Evolutionary conservation across 2,888 invertebrate species (phyloP), one percentile per base, ranked within the genome.

Genomic region (Punctoribates punctum): DNA sequence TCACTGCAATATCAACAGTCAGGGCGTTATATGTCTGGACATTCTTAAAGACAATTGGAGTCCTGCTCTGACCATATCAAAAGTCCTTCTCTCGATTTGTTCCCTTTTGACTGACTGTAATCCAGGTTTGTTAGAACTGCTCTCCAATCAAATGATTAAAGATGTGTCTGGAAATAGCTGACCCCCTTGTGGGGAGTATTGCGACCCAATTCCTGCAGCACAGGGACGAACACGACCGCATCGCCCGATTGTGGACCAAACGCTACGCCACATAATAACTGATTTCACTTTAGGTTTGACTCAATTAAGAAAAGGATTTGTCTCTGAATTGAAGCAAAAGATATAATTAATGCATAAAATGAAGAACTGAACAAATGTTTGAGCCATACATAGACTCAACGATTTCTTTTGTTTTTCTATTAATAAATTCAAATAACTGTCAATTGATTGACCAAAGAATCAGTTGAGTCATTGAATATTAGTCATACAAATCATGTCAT

Each of bases 21-120:
- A 96, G 87, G 98, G 98, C 78, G 95, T 95, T 78, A 97, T 98
- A 84, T 98, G 97, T 85, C 88, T 98, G 86, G 97, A 97, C 85
- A 96, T 97, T 82, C 88, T 96, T 81, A 96, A 97, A 86, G 96
- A 97, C 85, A 96, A 97, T 86, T 99, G 98, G 98, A 96, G 95
- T 46, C 96, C 98, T n/a, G 96, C 97, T 65, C 88, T 98, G 83
- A 97, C 97, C 82, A 96, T 98, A 86, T 95, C 96, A 79, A 97
- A 97, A 88, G 96, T 98, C 81, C 88, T 98, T 82, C 88, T 98
- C 81, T 96, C 96, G 81, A 96, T 99, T 87, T 96, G 96, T 88
- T 96, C 96, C 81, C 88, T 99, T 83, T 89, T 98, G 82, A 96
- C 96, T 83, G 97, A 98, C 87, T 97, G 97, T 85, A 97, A 98